Conservation (phyloP, 2,797 vertebrate species). For the Carduelis carduelis region DNA sequence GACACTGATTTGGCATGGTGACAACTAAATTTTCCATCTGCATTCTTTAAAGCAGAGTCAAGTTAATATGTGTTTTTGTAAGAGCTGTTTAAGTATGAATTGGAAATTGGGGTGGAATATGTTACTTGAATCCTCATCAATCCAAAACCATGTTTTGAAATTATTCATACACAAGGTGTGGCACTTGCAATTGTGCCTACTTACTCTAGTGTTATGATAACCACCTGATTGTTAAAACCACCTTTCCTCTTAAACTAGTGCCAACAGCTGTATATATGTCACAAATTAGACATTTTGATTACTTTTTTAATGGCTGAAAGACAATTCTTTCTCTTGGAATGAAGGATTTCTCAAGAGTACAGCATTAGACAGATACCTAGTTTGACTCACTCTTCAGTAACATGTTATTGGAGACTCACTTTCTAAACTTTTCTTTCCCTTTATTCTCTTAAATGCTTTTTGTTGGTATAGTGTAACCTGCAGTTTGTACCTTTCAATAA, state of each 20-base stretch:
- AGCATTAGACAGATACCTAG: background rate
- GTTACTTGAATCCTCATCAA: background rate
- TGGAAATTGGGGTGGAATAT: background rate
- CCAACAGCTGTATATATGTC: background rate
- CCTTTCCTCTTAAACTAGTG: background rate
- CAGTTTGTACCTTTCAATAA: background rate
- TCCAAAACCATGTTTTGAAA: background rate
- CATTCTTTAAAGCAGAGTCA: background rate
- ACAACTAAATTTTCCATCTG: background rate
- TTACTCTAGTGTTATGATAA: background rate
- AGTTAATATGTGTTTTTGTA: background rate
- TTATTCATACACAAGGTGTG: background rate
- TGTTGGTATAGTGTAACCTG: background rate
- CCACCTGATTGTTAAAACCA: background rate
- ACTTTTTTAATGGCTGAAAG: background rate
- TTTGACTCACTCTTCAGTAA: background rate
- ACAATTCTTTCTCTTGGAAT: background rate
- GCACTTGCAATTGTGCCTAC: background rate
- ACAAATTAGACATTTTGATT: background rate
- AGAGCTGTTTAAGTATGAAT: background rate
- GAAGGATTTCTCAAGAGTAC: background rate
- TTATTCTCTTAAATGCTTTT: background rate
- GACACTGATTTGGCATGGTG: background rate
- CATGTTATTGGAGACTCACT: background rate
- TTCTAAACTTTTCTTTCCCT: background rate